phyloP scores from a whole-genome alignment of 2,888 invertebrate genomes.

The Tortricodes alternella region DNA sequence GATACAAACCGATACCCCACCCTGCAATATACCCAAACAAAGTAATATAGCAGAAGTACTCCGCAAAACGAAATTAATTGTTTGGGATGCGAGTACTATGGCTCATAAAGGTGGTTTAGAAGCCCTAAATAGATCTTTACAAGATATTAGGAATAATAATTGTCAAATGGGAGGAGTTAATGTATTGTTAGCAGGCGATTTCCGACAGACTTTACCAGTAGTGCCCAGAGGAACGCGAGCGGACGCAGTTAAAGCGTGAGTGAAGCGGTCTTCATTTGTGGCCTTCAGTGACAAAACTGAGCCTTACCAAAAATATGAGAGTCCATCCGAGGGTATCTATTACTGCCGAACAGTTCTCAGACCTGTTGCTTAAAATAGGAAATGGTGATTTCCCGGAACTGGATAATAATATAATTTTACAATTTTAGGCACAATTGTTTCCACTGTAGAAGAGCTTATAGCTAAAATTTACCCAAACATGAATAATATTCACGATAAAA shows the following conservation, averaged over 20 bases:
- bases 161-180: background rate
- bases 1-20: conserved; percentile 36
- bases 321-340: conserved; percentile 7
- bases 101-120: background rate
- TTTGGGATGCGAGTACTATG: background rate
- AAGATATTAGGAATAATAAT: background rate
- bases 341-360: background rate
- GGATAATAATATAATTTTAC: conserved; percentile 1
- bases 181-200: background rate
- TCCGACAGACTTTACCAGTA: background rate
- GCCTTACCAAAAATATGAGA: conserved; percentile 11
- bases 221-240: background rate
- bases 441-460: conserved; percentile 1
- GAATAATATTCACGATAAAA: conserved; percentile 14
- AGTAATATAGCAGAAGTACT: background rate
- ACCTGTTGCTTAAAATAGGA: background rate
- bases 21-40: conserved; percentile 9
- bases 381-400: conserved; percentile 4
- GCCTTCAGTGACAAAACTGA: conserved; percentile 9
- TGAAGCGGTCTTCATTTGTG: conserved; percentile 17
- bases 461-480: conserved; percentile 20
- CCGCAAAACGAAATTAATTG: background rate
- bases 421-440: background rate
- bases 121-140: background rate
- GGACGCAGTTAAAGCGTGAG: background rate